Conservation (phyloP, 1,140 invertebrate species). For the Helicorthomorpha holstii region DNA sequence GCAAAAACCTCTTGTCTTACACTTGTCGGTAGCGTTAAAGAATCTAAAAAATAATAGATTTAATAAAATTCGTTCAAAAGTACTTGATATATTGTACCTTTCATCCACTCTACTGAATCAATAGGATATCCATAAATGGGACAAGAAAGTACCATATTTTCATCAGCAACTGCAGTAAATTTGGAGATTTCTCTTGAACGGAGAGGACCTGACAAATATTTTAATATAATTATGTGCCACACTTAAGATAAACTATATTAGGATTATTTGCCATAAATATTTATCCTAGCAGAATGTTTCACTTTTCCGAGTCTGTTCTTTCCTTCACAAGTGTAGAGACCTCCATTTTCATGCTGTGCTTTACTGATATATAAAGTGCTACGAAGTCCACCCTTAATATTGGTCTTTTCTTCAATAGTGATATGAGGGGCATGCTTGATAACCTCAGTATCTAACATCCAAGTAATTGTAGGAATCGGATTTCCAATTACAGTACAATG, state of each 20-base stretch:
- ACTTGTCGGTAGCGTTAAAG: not conserved
- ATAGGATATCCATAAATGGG: slow-evolving; percentile 90
- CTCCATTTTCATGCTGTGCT: slow-evolving; percentile 26
- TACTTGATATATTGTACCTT: slow-evolving; percentile 31
- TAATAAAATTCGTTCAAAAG: not conserved
- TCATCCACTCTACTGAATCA: slow-evolving; percentile 81
- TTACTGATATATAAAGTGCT: slow-evolving; percentile 29
- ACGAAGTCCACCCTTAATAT: slow-evolving; percentile 19
- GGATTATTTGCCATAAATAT: slow-evolving; percentile 10
- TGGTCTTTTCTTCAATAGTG: not conserved
- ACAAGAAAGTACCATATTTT: slow-evolving; percentile 70
- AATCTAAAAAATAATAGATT: not conserved
- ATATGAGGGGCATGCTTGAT: not conserved
- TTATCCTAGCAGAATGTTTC: slow-evolving; percentile 21
- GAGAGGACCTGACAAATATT: slow-evolving; percentile 44
- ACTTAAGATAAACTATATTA: not conserved
- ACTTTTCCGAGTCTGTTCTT: slow-evolving; percentile 25
- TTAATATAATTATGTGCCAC: too few relatives aligned
- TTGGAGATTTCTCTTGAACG: slow-evolving; percentile 81
- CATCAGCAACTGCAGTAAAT: slow-evolving; percentile 82
- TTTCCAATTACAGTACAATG: not conserved
- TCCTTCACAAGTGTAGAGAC: slow-evolving; percentile 27
- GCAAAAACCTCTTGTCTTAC: not conserved
- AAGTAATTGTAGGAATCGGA: not conserved
- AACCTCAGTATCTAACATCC: not conserved